These are phyloP conservation scores for Maylandia zebra DNA, from an alignment of 2,113 vertebrate species.

Conservation along the genomic window DNA sequence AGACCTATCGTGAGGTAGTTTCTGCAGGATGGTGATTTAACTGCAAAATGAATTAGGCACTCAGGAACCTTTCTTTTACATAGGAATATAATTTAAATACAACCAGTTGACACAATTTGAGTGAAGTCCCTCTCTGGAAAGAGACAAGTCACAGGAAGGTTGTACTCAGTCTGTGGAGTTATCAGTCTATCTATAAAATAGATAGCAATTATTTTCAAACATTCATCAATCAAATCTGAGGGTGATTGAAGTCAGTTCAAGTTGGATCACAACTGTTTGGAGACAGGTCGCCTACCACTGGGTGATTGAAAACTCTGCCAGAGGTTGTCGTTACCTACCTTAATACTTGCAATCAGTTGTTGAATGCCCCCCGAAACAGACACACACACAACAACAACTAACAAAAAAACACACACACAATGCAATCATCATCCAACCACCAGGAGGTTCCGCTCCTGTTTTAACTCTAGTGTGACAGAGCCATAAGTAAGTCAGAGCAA, in stretches of 20 bases:
- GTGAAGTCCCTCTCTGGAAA: background rate
- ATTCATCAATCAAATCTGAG: background rate
- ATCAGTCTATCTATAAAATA: background rate
- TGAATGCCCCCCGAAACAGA: background rate
- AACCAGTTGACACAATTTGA: background rate
- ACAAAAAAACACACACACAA: background rate
- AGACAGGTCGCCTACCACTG: background rate
- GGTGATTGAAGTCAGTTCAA: background rate
- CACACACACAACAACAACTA: background rate
- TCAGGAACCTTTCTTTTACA: background rate
- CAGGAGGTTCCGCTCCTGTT: background rate
- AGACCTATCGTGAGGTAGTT: background rate
- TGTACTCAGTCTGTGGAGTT: background rate
- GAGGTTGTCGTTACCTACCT: rapidly evolving
- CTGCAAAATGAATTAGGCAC: background rate
- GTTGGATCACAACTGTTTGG: rapidly evolving
- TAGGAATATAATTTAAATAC: background rate
- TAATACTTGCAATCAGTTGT: background rate
- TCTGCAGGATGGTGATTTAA: background rate
- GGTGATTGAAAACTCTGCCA: background rate
- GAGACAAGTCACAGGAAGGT: background rate
- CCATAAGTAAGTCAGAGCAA: background rate
- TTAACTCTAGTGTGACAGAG: background rate
- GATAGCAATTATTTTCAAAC: background rate
- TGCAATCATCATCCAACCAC: background rate